These are phyloP conservation scores for Pitangus sulphuratus DNA, from an alignment of 2,797 vertebrate genomes.

Conservation along the genomic window DNA sequence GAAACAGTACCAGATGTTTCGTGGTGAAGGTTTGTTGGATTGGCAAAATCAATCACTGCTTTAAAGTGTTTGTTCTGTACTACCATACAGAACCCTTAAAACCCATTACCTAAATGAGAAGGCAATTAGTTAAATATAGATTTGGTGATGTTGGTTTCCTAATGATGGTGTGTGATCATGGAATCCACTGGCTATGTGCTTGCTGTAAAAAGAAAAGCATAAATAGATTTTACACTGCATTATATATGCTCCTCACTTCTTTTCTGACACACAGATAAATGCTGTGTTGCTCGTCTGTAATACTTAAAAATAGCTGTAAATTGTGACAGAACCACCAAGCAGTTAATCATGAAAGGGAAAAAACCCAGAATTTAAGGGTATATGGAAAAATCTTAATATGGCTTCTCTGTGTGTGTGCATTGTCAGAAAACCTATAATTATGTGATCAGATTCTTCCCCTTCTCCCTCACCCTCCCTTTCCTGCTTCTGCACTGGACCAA, in stretches of 20 bases:
- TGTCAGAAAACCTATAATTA: neutral
- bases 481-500: neutral
- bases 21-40: neutral
- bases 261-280: neutral
- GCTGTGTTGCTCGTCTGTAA: neutral
- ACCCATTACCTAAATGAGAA: neutral
- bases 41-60: neutral
- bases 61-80: neutral
- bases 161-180: neutral
- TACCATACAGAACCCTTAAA: neutral
- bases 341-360: neutral
- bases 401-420: neutral
- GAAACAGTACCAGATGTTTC: neutral
- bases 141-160: neutral
- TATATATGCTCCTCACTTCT: neutral
- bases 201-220: neutral
- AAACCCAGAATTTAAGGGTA: neutral
- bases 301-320: slow-evolving; percentile 17
- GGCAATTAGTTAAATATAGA: neutral
- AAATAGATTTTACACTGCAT: neutral
- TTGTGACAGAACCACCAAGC: neutral
- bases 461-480: neutral
- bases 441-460: neutral
- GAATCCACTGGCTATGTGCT: neutral
- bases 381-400: neutral